These are phyloP conservation scores for Clinocottus analis DNA, from an alignment of 2,113 vertebrate genomes.

Conservation along the genomic window DNA sequence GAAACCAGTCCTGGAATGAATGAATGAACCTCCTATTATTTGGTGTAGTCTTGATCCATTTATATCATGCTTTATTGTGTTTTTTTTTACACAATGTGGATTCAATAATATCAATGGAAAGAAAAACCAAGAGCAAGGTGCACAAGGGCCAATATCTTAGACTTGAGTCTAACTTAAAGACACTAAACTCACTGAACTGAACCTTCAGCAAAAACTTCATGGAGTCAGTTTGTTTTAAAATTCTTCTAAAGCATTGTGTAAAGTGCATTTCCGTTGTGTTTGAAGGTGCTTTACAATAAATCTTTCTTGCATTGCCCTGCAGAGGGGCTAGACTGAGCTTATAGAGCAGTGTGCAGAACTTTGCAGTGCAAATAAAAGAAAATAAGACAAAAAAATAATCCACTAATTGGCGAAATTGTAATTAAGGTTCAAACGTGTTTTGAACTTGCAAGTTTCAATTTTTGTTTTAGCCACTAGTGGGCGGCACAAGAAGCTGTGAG, in stretches of 20 bases:
- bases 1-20: slow-evolving; percentile 50
- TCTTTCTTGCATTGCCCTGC: neutral
- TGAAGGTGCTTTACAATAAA: neutral
- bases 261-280: neutral
- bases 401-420: too few species aligned
- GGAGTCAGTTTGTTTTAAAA: neutral
- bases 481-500: neutral
- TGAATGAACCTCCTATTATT: slow-evolving; percentile 5
- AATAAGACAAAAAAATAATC: too few species aligned
- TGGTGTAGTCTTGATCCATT: neutral
- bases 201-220: too few species aligned
- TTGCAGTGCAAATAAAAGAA: neutral
- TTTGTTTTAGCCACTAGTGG: neutral
- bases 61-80: neutral
- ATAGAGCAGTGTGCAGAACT: neutral
- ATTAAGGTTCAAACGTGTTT: neutral
- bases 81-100: neutral
- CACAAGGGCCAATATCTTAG: too few species aligned
- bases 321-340: neutral
- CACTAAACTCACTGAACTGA: neutral
- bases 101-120: neutral
- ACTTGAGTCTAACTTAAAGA: neutral
- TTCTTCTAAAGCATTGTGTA: neutral
- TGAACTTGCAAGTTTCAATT: neutral
- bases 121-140: neutral